Base-by-base conservation (phyloP, 1,140 invertebrate species). In the Scaptomyza hsui region DNA sequence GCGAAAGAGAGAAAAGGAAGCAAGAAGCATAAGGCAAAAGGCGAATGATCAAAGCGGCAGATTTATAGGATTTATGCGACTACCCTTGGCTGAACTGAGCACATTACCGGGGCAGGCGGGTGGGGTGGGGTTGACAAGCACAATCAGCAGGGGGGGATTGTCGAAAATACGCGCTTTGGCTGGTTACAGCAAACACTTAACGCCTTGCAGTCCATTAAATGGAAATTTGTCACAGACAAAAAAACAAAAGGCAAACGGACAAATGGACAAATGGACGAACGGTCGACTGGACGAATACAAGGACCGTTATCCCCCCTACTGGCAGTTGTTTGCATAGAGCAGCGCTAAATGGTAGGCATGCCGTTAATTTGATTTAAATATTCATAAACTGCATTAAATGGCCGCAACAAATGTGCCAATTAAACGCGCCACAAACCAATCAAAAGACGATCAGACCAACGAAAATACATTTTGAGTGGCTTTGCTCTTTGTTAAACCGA, bases 321-420 rank as follows among this genome's bases (percentile, higher is more conserved):
- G 7, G 5, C 32, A 73, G 59, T 82, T 81, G 78, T 74, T 77
- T 75, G 72, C 42, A 70, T 55, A 60, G 18, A 37, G 57, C 70
- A 37, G 57, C 70, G 73, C 59, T 78, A 80, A 76, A 67, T 63
- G 68, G 60, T 67, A 52, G 67, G 52, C 57, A 45, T 56, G 42
- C 51, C 61, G 64, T 80, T 77, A 85, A 85, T 86, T 85, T 80
- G 81, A 85, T 86, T 80, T 85, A 86, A 85, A 85, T 86, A 85
- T 85, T 85, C 80, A 85, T 85, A 80, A 85, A 85, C 80, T 85
- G 80, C 76, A 85, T 80, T 85, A 71, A 86, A 86, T 64, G 77
- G 65, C 73, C 69, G 56, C 80, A 76, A 78, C 79, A 81, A 80
- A 81, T 80, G 77, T 61, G 53, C 59, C 64, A 60, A 68, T 72